phyloP scores from a whole-genome alignment of 2,113 vertebrate genomes.

The Ceratotherium simum region DNA sequence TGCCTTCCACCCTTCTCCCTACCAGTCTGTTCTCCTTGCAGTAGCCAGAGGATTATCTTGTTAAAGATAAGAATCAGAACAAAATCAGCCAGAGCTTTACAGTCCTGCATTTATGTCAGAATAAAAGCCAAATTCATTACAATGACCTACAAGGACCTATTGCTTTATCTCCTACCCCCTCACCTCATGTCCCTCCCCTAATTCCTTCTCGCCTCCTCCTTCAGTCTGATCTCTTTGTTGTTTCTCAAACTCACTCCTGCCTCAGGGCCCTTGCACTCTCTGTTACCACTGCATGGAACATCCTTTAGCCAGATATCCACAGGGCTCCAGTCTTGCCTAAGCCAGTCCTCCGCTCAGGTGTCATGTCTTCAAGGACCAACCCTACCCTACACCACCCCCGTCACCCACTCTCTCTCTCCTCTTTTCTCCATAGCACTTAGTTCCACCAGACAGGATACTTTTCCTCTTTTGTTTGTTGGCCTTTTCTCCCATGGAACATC shows the following conservation, averaged over 20 bases:
- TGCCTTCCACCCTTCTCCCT: too few species aligned
- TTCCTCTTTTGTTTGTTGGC: neutral
- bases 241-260: neutral
- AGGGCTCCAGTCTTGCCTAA: neutral
- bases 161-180: neutral
- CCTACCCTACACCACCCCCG: accelerated
- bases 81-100: neutral
- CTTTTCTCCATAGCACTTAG: neutral
- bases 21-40: neutral
- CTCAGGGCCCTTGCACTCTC: neutral
- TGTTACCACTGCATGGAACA: neutral
- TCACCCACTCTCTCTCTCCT: neutral
- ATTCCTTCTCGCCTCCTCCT: neutral
- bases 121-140: neutral
- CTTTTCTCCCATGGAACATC: neutral
- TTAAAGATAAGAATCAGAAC: neutral
- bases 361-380: neutral
- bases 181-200: neutral
- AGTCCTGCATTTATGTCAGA: neutral
- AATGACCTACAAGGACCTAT: too few species aligned
- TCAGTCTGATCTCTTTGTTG: neutral
- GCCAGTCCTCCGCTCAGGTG: neutral
- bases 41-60: neutral
- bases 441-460: neutral
- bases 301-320: neutral